Base-by-base conservation (phyloP, 2,797 vertebrate genomes). In the Pangasius krempfi region DNA sequence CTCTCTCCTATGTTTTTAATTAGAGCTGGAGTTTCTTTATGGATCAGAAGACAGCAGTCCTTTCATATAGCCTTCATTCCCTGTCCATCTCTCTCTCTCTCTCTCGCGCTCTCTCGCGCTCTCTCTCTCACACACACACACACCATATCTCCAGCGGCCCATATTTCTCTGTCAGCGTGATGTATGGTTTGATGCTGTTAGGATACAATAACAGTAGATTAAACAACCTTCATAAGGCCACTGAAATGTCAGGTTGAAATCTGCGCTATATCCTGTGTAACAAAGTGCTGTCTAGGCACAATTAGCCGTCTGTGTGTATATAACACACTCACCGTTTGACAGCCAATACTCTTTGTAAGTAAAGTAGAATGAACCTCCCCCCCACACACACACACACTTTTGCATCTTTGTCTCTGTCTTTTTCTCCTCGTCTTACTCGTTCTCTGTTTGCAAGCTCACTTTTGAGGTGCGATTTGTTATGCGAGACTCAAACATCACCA, bases 171-270 rank as follows among this genome's bases (percentile, higher is more conserved):
- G 92, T 92, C 92, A 88, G 91, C 87, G 91, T 93, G 94, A 95
- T 94, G 93, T 92, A 95, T 87, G 94, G 94, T 94, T 92, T 92
- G 91, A 94, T 92, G 92, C 89, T 66, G 94, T 93, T 95, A 94
- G 93, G 93, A 94, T 94, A 95, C 93, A 95, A 95, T 94, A 93
- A 93, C 92, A 91, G 88, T 84, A 94, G 94, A 96, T 95, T 96
- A 96, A 95, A 93, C 44, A 86, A 92, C 92, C 79, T 95, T 94
- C 95, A 95, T 95, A 95, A 96, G 95, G 95, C 93, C 95, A 96
- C 93, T 93, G 92, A 96, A 96, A 96, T 96, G 95, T 94, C 95
- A 96, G 94, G 94, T 95, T 95, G 94, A 96, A 95, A 96, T 91
- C 92, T 86, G 50, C 89, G 89, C 87, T 89, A 50, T 86, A 80